Percentiles rank a stretch among this genome's conserved stretches.
phyloP scores from a whole-genome alignment of 1,140 invertebrate genomes.

The Drosophila orosa region DNA sequence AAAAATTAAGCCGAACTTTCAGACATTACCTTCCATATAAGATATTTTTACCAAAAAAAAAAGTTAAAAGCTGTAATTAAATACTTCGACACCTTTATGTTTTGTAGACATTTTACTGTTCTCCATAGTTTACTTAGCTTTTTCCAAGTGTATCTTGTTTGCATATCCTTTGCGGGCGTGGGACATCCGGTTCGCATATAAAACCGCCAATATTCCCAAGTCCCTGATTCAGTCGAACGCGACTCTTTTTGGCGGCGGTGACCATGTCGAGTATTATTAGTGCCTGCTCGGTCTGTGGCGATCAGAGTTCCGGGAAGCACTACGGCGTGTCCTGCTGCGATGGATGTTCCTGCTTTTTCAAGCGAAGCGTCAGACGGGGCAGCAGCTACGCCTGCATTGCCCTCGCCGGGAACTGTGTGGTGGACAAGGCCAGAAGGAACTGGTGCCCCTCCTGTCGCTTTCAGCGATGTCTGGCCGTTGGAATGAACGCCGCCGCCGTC shows the following conservation, averaged over 20 bases:
- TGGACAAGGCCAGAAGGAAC: slow-evolving; percentile 93
- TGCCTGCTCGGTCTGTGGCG: slow-evolving; percentile 91
- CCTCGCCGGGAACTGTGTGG: slow-evolving; percentile 89
- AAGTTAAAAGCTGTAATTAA: not conserved
- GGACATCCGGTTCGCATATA: slow-evolving; percentile 45
- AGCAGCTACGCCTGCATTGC: slow-evolving; percentile 91
- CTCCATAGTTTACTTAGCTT: not conserved
- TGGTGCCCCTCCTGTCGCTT: slow-evolving; percentile 95
- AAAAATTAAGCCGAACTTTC: not conserved
- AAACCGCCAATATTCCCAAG: slow-evolving; percentile 51
- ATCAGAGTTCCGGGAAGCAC: slow-evolving; percentile 94
- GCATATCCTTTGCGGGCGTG: slow-evolving; percentile 75
- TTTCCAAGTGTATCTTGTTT: slow-evolving; percentile 66
- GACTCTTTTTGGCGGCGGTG: slow-evolving; percentile 7
- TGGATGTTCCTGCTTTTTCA: slow-evolving; percentile 96
- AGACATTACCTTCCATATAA: not conserved
- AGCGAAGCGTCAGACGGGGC: slow-evolving; percentile 89
- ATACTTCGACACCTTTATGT: not conserved
- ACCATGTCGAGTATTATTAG: slow-evolving; percentile 54
- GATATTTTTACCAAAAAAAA: not conserved
- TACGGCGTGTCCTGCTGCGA: slow-evolving; percentile 95
- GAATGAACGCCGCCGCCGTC: slow-evolving; percentile 92
- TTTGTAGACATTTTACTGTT: not conserved
- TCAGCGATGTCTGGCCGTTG: slow-evolving; percentile 90
- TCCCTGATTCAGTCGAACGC: slow-evolving; percentile 17